phyloP scores from a whole-genome alignment of 2,113 vertebrate species.

The Tragelaphus imberbis region DNA sequence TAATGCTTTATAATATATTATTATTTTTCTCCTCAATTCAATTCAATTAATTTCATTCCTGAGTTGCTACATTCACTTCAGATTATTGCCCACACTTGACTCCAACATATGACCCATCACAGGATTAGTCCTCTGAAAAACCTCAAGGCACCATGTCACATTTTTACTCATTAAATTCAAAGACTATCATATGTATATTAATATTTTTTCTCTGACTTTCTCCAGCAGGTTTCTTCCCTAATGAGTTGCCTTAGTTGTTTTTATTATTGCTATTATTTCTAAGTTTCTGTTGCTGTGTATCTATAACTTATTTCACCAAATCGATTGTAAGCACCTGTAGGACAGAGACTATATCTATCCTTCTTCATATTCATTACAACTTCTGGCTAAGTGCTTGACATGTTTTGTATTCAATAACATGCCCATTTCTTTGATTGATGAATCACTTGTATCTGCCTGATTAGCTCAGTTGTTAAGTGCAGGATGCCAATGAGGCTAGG shows the following conservation, averaged over 20 bases:
- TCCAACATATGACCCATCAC: neutral
- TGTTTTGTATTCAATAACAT: conserved; percentile 6
- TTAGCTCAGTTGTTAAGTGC: conserved; percentile 25
- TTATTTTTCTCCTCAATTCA: neutral
- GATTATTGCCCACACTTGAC: neutral
- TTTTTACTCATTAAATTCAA: neutral
- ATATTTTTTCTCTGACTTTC: neutral
- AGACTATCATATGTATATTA: neutral
- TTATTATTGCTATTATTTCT: neutral
- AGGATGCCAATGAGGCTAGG: neutral
- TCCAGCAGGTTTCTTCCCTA: neutral
- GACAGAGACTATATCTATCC: neutral
- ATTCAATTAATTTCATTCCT: neutral
- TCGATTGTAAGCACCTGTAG: neutral
- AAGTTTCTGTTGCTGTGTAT: neutral
- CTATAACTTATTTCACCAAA: neutral
- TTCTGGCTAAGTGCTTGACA: neutral
- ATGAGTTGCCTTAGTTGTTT: neutral
- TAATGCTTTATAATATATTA: neutral
- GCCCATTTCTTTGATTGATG: neutral
- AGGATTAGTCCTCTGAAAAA: neutral
- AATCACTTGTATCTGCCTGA: conserved; percentile 32
- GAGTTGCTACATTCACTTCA: neutral
- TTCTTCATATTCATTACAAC: neutral
- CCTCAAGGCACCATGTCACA: neutral